phyloP scores from a whole-genome alignment of 2,113 vertebrate species.

The Brachyhypopomus gauderio region DNA sequence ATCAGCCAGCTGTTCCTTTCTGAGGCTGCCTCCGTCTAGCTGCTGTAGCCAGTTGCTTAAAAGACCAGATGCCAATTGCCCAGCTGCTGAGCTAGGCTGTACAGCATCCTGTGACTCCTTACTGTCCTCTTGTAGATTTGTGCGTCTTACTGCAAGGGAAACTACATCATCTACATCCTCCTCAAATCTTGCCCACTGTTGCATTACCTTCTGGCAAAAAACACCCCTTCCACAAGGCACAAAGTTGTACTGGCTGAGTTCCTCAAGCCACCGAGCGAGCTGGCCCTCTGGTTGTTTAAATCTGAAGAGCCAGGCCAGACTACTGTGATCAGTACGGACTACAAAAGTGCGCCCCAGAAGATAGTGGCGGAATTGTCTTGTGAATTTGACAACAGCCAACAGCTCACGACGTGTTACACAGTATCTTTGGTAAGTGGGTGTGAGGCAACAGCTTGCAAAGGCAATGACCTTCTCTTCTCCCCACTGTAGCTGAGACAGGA shows the following conservation, averaged over 20 bases:
- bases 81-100: neutral
- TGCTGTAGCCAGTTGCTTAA: no score
- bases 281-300: neutral
- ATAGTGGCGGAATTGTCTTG: no score
- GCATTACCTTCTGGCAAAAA: neutral
- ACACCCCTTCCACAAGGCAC: neutral
- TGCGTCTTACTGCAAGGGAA: no score
- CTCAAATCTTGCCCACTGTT: neutral
- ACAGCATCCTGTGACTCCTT: neutral
- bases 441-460: no score
- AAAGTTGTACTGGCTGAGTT: slow-evolving; percentile 10
- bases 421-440: no score
- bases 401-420: no score
- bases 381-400: no score
- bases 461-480: no score
- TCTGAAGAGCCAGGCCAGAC: neutral
- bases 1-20: no score
- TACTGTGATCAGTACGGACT: neutral
- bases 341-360: neutral
- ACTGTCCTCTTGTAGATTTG: neutral
- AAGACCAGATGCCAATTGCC: no score
- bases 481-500: no score
- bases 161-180: neutral
- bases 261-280: neutral
- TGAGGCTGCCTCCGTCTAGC: no score